Evolutionary conservation across 2,113 vertebrate species (phyloP).

Genomic region (Promerops cafer): DNA sequence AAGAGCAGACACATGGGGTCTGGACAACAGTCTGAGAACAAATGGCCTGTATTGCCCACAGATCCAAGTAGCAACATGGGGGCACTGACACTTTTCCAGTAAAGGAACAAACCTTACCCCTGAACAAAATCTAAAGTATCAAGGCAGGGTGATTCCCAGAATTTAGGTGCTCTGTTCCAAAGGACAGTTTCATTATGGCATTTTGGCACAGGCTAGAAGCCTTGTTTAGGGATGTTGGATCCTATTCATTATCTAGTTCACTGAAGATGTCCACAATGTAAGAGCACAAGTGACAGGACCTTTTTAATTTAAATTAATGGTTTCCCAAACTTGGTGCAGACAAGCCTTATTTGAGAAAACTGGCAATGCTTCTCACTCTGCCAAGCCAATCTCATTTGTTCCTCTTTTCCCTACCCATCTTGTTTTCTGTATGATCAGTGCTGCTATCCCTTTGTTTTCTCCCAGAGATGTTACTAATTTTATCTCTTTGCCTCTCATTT

Average conservation of each 20-base stretch:
- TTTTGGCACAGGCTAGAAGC: not conserved
- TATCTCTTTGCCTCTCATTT: not conserved
- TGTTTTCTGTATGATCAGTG: not conserved
- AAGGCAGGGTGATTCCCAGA: not conserved
- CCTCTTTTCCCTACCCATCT: not conserved
- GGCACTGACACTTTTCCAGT: not conserved
- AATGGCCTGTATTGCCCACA: not conserved
- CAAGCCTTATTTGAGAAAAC: not conserved
- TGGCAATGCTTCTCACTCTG: not conserved
- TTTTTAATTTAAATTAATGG: not conserved
- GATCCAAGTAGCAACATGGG: not conserved
- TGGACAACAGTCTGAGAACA: not conserved
- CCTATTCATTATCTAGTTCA: not conserved
- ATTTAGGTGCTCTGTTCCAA: not conserved
- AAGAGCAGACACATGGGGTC: not conserved
- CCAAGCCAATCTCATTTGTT: not conserved
- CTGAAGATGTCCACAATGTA: not conserved
- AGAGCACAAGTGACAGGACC: not conserved
- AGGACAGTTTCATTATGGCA: not conserved
- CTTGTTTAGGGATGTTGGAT: not conserved
- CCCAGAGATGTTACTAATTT: not conserved
- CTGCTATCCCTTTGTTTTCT: not conserved
- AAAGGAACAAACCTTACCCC: not conserved
- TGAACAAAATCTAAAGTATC: not conserved
- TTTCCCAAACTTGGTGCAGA: not conserved